Evolutionary conservation across 2,797 vertebrate species (phyloP), one percentile per base, ranked within the genome.

Genomic region (Sebastes variabilis): DNA sequence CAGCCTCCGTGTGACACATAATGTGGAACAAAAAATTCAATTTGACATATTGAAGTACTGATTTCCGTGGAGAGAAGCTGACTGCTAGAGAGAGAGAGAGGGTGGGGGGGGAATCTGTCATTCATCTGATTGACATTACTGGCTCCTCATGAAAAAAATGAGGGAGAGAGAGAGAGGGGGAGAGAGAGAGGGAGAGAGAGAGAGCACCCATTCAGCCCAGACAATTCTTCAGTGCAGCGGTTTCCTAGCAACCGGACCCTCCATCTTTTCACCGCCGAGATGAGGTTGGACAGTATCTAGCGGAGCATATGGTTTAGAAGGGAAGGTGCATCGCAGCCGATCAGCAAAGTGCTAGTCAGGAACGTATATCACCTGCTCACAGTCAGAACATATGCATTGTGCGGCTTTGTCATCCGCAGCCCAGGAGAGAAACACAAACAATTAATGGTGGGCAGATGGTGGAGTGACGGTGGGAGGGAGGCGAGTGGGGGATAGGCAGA

Each of bases 181-280:
- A 36, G 18, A 61, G 32, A 38, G 49, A n/a, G 20, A 55, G 58
- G 8, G 38, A 61, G 62, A 42, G 65, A 18, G 61, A 60, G 72
- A 29, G 84, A 81, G 87, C 79, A 90, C 90, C 95, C 95, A 94
- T 96, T 97, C 96, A 96, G 94, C 94, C 92, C 94, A 92, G 96
- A 95, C 95, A 93, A 87, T 96, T 94, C 96, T 94, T 96, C 96
- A 94, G 95, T 94, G 93, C 96, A 91, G 95, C 60, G 71, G 93
- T 96, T 84, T 89, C 94, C 94, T 95, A 95, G 95, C 95, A 96
- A 96, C 95, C 88, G 38, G 79, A 84, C 91, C 87, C 92, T 94
- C 90, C 92, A 88, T 93, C 89, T 83, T 91, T 90, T 83, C 75
- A 62, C 52, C 12, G 1, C 52, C 5, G 86, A 87, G 89, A 91